Evolutionary conservation across 2,113 vertebrate species (phyloP).

Genomic region (Gadus chalcogrammus): DNA sequence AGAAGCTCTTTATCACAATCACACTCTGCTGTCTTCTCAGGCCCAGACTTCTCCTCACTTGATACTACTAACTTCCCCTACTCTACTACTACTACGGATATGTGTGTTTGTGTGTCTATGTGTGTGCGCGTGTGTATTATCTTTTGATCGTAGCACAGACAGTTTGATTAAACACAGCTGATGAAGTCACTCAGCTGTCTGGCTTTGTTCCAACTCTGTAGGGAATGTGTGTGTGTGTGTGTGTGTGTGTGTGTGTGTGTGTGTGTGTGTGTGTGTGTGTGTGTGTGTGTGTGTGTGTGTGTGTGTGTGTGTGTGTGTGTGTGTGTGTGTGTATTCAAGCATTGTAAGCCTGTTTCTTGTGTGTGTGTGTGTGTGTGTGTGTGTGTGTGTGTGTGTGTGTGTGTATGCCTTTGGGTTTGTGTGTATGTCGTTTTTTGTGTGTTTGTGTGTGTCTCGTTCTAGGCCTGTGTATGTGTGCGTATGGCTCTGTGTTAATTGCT

Average conservation of each 20-base stretch:
- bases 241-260: slow-evolving; percentile 31
- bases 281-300: too few relatives aligned
- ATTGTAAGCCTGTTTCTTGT: too few relatives aligned
- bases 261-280: too few relatives aligned
- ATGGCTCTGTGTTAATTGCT: slow-evolving; percentile 49
- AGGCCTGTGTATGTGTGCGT: background rate
- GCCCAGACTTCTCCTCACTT: background rate
- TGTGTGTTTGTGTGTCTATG: too few relatives aligned
- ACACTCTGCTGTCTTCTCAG: too few relatives aligned
- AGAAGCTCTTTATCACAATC: too few relatives aligned
- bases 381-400: background rate
- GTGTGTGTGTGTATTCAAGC: too few relatives aligned
- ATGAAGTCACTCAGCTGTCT: slow-evolving; percentile 49
- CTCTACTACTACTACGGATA: background rate
- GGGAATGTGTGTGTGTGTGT: slow-evolving; percentile 29
- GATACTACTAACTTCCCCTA: background rate
- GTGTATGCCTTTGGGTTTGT: slow-evolving; percentile 4
- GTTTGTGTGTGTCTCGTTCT: slow-evolving; percentile 8
- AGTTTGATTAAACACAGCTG: slow-evolving; percentile 51
- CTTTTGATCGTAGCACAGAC: slow-evolving; percentile 36
- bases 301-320: background rate
- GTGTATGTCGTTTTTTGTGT: background rate
- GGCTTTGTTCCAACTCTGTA: slow-evolving; percentile 46
- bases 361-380: too few relatives aligned
- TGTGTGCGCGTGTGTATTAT: background rate